Base-by-base conservation (phyloP, 2,888 invertebrate species). In the Bombylius discolor region DNA sequence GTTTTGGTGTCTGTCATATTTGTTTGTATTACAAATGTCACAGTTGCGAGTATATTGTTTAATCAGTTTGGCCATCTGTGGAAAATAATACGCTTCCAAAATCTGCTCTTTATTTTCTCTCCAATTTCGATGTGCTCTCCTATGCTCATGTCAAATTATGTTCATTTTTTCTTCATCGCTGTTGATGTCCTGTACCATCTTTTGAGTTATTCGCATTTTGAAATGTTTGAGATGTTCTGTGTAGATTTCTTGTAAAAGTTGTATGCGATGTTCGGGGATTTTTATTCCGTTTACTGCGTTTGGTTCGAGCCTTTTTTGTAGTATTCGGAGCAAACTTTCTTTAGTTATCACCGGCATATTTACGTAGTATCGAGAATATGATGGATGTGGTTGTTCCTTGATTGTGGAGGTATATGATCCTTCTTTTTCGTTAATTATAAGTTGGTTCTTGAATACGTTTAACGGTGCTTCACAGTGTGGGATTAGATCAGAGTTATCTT, bases 71-170 rank as follows among this genome's bases (percentile, higher is more conserved):
- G 49, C 49, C 49, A 49, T 33, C 45, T 46, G 46, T 8, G 46
- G 46, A 46, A 46, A 46, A 9, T 52, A 53, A 31, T 31, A 52
- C 14, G 47, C 47, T 47, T 53, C 52, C 36, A 53, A 31, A 14
- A 53, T 36, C 34, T 52, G 33, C 14, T 53, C 7, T 34, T 53
- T 53, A 45, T 55, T 56, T 44, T 59, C 57, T 6, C 44, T 23
- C 7, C 44, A 44, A 14, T 34, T 33, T 3, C 51, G 44, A 34
- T 58, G 58, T 45, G 53, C 56, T 47, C 58, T 51, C 31, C 14
- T 50, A 8, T 56, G 54, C 46, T 56, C 55, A 2, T 47, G 47
- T 50, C 53, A 14, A 6, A 57, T 59, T n/a, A 53, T 57, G 4
- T 39, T 13, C 44, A 52, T 49, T 32, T 42, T 53, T 2, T 50